Base-by-base conservation (phyloP, 2,888 invertebrate species). In the Frankliniella fusca region DNA sequence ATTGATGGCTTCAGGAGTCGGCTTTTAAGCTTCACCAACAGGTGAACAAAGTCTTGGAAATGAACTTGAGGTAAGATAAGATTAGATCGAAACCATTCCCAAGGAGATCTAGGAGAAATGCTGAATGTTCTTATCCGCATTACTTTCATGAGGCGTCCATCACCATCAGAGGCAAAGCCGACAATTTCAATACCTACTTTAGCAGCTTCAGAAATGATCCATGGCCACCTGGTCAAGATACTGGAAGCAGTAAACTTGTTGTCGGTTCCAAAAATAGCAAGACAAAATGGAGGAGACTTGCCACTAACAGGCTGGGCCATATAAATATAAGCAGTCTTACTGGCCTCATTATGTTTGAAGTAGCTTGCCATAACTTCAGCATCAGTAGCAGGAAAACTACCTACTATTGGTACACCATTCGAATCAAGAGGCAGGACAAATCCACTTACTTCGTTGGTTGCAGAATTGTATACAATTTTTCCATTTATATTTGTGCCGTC, bases 401-500 rank as follows among this genome's bases (percentile, higher is more conserved):
- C 15, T 18, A 65, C 20, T 18, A 65, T 7, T 15, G 65, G 65
- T 18, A 65, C 15, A 15, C 65, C 65, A 65, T 65, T 65, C 80
- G 84, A 82, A 83, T 85, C 81, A 11, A 85, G 70, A 10, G 85
- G 85, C 54, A 85, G 82, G 48, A 85, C 84, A 82, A 85, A 85
- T 48, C 85, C 85, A 48, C 85, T 83, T 38, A 85, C 80, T 82
- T 84, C 83, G 83, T 86, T 85, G 12, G 83, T 83, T n/a, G 49
- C 54, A 20, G 84, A 76, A 83, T 84, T 83, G 81, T 84, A 85
- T 79, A 84, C 83, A 27, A 85, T 81, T 65, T 82, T 81, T 12
- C 83, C 83, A 20, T 82, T 83, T 80, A 85, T 84, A 27, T 84
- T 83, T n/a, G 85, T 85, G 20, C 84, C 85, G 81, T 86, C 86